Evolutionary conservation across 2,888 invertebrate genomes (phyloP).

Genomic region (Heteromurus nitidus): DNA sequence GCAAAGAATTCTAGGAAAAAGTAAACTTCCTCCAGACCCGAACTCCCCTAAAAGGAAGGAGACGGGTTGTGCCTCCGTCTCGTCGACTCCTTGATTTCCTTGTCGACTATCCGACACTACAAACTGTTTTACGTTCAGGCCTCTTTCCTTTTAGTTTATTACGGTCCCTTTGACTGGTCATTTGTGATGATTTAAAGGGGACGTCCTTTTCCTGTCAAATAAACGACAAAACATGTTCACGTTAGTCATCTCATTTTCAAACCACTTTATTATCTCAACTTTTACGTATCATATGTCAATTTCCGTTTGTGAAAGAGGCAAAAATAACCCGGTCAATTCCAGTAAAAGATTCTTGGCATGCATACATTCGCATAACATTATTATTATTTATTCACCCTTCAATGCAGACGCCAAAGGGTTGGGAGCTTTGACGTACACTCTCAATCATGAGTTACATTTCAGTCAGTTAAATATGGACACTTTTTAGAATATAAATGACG

Average conservation of each 20-base stretch:
- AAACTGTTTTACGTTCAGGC: background rate
- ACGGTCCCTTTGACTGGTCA: constrained; percentile 57
- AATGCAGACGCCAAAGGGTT: no score
- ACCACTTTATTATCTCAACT: background rate
- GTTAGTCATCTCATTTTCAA: background rate
- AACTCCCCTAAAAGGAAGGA: constrained; percentile 48
- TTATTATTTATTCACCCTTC: no score
- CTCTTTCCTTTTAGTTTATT: constrained; percentile 40
- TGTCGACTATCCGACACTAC: constrained; percentile 47
- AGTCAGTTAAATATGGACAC: no score
- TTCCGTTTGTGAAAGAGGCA: background rate
- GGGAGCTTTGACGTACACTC: no score
- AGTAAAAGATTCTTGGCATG: background rate
- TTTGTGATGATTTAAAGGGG: constrained; percentile 27
- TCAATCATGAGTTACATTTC: no score
- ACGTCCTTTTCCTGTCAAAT: background rate
- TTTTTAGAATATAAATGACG: no score
- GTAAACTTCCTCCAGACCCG: constrained; percentile 38
- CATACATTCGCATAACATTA: background rate
- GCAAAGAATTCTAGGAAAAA: constrained; percentile 27
- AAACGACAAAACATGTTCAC: background rate
- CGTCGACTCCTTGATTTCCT: no score
- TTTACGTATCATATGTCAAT: background rate
- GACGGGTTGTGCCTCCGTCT: constrained; percentile 21
- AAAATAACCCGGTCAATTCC: background rate